Percentiles rank a stretch among this genome's conserved stretches.
Conservation (phyloP, 1,140 invertebrate species). For the Calephelis nemesis region DNA sequence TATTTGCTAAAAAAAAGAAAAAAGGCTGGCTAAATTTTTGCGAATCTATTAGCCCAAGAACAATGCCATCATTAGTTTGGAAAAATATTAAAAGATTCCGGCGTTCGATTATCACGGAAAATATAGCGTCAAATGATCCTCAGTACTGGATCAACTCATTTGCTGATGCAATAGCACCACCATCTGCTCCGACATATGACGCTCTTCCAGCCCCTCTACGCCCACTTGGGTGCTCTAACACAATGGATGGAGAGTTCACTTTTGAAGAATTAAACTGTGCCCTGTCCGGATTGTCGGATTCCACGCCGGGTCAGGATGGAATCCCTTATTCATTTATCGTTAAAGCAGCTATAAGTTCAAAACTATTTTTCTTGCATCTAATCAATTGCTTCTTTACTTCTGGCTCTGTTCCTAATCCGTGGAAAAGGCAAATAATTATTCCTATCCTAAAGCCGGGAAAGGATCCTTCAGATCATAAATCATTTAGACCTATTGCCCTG, state of each 20-base stretch:
- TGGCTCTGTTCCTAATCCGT: neutral
- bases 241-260: neutral
- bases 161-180: too few species aligned
- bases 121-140: too few species aligned
- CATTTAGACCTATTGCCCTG: neutral
- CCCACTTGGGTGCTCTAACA: too few species aligned
- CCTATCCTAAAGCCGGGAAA: neutral
- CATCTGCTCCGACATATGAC: too few species aligned
- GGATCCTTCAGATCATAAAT: neutral
- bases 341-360: neutral
- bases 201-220: too few species aligned
- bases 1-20: neutral
- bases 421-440: neutral
- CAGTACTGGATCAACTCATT: too few species aligned
- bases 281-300: neutral
- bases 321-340: neutral
- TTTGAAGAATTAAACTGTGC: neutral
- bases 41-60: too few species aligned
- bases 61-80: too few species aligned
- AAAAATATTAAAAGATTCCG: too few species aligned
- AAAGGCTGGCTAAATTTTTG: too few species aligned
- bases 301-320: neutral
- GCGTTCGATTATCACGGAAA: too few species aligned
- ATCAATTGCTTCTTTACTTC: neutral
- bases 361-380: neutral